Evolutionary conservation across 2,797 vertebrate species (phyloP).

Genomic region (Garrulus glandarius): DNA sequence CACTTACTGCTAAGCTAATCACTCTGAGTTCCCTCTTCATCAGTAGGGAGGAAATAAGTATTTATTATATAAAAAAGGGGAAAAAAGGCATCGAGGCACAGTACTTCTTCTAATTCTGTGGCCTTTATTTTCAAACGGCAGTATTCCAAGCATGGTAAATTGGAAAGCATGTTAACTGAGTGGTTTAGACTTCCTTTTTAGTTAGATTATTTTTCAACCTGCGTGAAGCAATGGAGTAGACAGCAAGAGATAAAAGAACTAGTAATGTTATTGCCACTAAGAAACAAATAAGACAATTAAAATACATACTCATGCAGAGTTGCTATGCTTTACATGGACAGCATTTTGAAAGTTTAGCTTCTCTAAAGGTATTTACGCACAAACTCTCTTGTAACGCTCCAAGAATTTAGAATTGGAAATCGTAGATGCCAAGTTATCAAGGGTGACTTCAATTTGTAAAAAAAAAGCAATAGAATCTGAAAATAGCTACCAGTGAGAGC

Average conservation of each 20-base stretch:
- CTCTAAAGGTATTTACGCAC: neutral
- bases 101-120: neutral
- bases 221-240: constrained; percentile 31
- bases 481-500: neutral
- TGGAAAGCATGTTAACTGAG: neutral
- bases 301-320: neutral
- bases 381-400: neutral
- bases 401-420: neutral
- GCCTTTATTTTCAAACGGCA: constrained; percentile 19
- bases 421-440: neutral
- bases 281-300: constrained; percentile 60
- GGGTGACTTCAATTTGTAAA: neutral
- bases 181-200: constrained; percentile 36
- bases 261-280: constrained; percentile 30
- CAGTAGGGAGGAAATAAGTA: neutral
- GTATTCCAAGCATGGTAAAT: neutral
- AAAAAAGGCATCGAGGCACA: neutral
- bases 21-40: neutral
- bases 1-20: neutral
- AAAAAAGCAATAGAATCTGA: neutral
- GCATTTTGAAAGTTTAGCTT: neutral
- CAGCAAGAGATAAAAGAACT: constrained; percentile 38
- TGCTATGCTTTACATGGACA: neutral
- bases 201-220: constrained; percentile 26
- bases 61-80: neutral